Percentiles rank a stretch among this genome's conserved stretches.
phyloP scores from a whole-genome alignment of 2,113 vertebrate genomes.

The Elanoides forficatus region DNA sequence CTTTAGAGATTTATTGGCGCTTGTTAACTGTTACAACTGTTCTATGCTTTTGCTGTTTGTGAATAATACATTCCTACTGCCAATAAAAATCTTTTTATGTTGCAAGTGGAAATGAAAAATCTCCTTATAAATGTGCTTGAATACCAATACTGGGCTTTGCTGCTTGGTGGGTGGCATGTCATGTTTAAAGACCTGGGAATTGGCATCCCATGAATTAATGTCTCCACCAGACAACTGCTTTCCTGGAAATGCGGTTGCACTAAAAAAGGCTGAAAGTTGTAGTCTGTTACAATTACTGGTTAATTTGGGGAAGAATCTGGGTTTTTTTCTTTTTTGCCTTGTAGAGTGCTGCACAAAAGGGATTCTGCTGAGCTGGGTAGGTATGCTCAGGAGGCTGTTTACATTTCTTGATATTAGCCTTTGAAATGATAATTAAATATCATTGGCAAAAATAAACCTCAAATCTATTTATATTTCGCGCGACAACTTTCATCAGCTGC shows the following conservation, averaged over 20 bases:
- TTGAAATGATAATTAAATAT: constrained; percentile 38
- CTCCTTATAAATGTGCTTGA: neutral
- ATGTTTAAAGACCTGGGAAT: neutral
- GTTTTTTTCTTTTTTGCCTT: neutral
- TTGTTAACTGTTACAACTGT: neutral
- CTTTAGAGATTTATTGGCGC: neutral
- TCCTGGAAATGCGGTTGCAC: neutral
- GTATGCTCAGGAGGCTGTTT: neutral
- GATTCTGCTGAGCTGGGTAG: neutral
- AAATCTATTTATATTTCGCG: neutral
- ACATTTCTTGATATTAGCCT: neutral
- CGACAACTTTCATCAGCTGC: constrained; percentile 10
- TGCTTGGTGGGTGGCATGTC: neutral
- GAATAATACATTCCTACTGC: neutral
- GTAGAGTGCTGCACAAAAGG: neutral
- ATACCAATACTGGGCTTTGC: neutral
- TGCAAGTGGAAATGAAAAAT: neutral
- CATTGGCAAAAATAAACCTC: constrained; percentile 20
- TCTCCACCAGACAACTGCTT: neutral
- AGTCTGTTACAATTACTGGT: neutral
- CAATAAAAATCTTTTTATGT: neutral
- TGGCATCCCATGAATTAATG: neutral
- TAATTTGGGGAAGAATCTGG: neutral
- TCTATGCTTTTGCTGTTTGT: neutral
- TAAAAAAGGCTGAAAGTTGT: neutral